phyloP scores from a whole-genome alignment of 2,113 vertebrate species.

The Myotis yumanensis region DNA sequence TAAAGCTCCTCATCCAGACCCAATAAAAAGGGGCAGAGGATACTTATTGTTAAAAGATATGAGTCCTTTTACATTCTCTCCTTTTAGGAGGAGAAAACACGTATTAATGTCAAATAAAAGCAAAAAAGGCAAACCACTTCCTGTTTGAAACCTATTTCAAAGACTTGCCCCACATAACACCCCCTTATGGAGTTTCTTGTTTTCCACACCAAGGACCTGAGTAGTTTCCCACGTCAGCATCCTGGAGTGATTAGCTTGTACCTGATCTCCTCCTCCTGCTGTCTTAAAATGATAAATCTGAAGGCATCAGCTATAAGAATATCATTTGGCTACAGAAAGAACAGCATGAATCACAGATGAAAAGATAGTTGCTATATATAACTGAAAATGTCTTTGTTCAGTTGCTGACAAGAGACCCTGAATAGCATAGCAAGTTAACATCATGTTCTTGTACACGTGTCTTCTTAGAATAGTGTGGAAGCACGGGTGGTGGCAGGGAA shows the following conservation, averaged over 20 bases:
- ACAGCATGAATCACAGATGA: slow-evolving; percentile 39
- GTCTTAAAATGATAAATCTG: slow-evolving; percentile 36
- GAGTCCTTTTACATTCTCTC: slow-evolving; percentile 40
- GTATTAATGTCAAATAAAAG: slow-evolving; percentile 3
- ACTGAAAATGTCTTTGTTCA: slow-evolving; percentile 28
- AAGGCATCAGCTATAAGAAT: slow-evolving; percentile 27
- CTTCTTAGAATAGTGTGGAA: neutral
- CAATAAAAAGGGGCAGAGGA: slow-evolving; percentile 26
- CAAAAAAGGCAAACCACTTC: neutral
- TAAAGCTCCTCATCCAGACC: slow-evolving; percentile 1
- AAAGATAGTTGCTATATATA: slow-evolving; percentile 27
- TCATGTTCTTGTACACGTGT: neutral
- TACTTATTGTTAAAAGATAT: neutral
- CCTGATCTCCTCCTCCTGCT: neutral
- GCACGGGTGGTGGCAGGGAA: neutral
- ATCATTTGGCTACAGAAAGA: slow-evolving; percentile 35
- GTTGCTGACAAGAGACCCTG: slow-evolving; percentile 22
- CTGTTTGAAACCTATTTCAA: slow-evolving; percentile 1
- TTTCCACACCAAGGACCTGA: neutral
- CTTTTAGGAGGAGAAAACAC: slow-evolving; percentile 13
- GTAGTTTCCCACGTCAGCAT: neutral
- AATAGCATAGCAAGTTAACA: neutral
- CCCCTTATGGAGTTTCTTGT: neutral
- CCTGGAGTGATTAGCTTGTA: neutral
- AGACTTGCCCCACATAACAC: neutral